Base-by-base conservation (phyloP, 2,113 vertebrate species). In the Galbula dea region DNA sequence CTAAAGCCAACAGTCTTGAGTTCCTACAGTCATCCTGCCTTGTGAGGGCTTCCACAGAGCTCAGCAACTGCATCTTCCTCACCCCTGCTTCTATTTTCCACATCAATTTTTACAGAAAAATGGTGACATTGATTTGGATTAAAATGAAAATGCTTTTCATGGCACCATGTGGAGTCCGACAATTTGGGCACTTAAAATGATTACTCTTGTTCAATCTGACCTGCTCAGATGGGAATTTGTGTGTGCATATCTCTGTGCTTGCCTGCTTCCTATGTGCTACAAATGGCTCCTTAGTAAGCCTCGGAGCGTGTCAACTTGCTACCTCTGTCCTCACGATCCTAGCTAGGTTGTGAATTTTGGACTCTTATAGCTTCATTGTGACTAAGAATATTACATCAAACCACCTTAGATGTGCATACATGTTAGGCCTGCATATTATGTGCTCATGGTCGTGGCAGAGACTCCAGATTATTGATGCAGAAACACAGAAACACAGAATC, bases 141-240 rank as follows among this genome's bases (percentile, higher is more conserved):
- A 95, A 95, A 96, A 93, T 76, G 67, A 92, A 94, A 96, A 91
- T 66, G 37, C 51, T 85, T 96, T 76, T 91, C 89, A 95, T 94
- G 82, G 67, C 88, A 91, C 89, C 85, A 88, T 88, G 85, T 89
- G 63, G 82, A 91, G 82, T 89, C 75, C 89, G 75, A 63, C 32
- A 89, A 85, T 94, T 93, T 83, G 67, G 71, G 32, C 63, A 80
- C 84, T 94, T 96, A 83, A 89, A 94, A 85, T 82, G 45, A 93
- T 93, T 93, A 49, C 29, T 32, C 34, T 73, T 61, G 37, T 66
- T 95, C 87, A 85, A 14, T 87, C 54, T 82, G 49, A 66, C 88
- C 58, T 85, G 46, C 71, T 95, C 71, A 73, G 59, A 61, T 1
- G 2, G 37, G 67, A 49, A 83, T 84, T 12, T 61, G 9, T 77